Percentiles rank a stretch among this genome's conserved stretches.
phyloP scores from a whole-genome alignment of 1,140 invertebrate genomes.

The Triops longicaudatus region DNA sequence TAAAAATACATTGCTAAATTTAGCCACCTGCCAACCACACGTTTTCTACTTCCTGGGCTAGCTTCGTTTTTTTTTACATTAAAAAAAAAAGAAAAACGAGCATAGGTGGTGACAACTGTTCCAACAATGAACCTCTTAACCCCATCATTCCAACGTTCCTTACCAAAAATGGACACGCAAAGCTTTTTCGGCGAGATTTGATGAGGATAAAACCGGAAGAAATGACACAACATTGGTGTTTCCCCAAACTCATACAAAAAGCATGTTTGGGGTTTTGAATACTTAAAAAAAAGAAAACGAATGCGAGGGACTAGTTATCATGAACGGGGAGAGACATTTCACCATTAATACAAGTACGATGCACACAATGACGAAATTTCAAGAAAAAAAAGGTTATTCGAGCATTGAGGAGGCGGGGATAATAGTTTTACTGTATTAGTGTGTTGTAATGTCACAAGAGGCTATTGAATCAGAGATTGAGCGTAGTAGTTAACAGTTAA shows the following conservation, averaged over 20 bases:
- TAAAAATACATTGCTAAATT: slow-evolving; percentile 2
- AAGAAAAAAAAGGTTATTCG: too few species aligned
- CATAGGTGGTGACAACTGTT: too few species aligned
- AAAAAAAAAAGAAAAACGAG: too few species aligned
- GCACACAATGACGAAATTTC: neutral
- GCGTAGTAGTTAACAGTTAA: neutral
- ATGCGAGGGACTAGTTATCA: slow-evolving; percentile 11
- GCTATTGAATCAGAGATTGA: slow-evolving; percentile 9
- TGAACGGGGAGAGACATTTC: neutral
- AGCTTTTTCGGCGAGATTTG: neutral
- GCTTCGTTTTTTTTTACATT: too few species aligned
- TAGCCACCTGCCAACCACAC: neutral
- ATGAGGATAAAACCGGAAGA: slow-evolving; percentile 3
- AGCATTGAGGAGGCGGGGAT: neutral
- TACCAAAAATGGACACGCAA: neutral
- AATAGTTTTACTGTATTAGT: neutral
- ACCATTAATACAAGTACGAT: neutral
- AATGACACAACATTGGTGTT: neutral
- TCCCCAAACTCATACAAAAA: neutral
- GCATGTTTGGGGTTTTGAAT: neutral
- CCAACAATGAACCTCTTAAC: too few species aligned
- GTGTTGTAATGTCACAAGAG: neutral
- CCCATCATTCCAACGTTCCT: neutral
- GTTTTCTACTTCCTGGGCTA: too few species aligned
- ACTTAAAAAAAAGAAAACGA: neutral